Percentiles rank a stretch among this genome's conserved stretches.
Evolutionary conservation across 1,140 invertebrate genomes (phyloP).

Genomic region (Caerostris darwini): DNA sequence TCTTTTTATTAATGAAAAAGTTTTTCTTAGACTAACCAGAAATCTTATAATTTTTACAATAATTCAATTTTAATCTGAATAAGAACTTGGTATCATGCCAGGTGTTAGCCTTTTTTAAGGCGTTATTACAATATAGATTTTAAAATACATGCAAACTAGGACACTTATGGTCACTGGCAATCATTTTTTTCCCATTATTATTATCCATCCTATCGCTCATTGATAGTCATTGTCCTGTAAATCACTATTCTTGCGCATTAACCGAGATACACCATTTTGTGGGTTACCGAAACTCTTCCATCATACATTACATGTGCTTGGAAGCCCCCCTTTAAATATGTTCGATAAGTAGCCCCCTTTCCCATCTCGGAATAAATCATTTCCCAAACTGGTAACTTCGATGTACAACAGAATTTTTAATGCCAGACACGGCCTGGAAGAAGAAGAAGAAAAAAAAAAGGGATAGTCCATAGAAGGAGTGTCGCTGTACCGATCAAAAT

Average conservation of each 20-base stretch:
- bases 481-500: constrained; percentile 51
- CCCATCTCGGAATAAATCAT: constrained; percentile 55
- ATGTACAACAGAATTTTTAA: constrained; percentile 61
- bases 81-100: not conserved
- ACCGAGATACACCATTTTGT: constrained; percentile 21
- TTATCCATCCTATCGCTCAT: constrained; percentile 15
- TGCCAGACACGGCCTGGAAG: not conserved
- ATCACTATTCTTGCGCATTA: constrained; percentile 5
- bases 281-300: constrained; percentile 30
- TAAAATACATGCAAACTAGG: constrained; percentile 9
- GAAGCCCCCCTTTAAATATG: constrained; percentile 40
- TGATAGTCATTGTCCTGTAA: constrained; percentile 48
- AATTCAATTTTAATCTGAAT: not conserved
- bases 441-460: not conserved
- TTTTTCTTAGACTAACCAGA: not conserved
- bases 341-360: constrained; percentile 51
- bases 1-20: too few species aligned
- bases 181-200: not conserved
- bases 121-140: not conserved
- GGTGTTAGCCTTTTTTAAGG: not conserved
- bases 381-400: constrained; percentile 20
- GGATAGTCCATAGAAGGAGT: constrained; percentile 33
- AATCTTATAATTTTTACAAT: not conserved
- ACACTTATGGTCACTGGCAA: not conserved
- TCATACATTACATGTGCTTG: constrained; percentile 27